phyloP scores from a whole-genome alignment of 2,797 vertebrate species.

The Diplodus sargus region DNA sequence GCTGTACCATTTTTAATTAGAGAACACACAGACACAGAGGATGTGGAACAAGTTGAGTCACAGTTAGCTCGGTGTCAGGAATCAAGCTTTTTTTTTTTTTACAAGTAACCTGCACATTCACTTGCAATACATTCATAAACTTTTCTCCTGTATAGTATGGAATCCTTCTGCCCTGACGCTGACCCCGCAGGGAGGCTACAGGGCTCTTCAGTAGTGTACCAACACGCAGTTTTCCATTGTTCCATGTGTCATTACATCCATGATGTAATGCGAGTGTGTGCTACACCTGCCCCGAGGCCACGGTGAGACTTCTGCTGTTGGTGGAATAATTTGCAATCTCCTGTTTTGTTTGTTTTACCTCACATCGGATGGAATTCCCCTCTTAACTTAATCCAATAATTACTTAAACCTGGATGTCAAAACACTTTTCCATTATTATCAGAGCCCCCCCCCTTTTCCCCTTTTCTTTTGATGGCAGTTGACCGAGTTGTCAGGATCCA shows the following conservation, averaged over 20 bases:
- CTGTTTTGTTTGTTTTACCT: slow-evolving; percentile 78
- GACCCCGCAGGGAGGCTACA: slow-evolving; percentile 59
- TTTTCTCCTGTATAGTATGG: slow-evolving; percentile 5
- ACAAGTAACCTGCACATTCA: background rate
- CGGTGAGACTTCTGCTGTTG: slow-evolving; percentile 62
- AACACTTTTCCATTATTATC: slow-evolving; percentile 82
- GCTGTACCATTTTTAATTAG: slow-evolving; percentile 74
- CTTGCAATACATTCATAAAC: background rate
- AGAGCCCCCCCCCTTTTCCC: slow-evolving; percentile 41
- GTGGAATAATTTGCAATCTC: slow-evolving; percentile 75
- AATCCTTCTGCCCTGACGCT: slow-evolving; percentile 53
- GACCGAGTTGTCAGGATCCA: slow-evolving; percentile 66
- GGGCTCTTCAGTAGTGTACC: slow-evolving; percentile 58
- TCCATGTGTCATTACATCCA: slow-evolving; percentile 70
- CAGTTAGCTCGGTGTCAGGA: slow-evolving; percentile 49
- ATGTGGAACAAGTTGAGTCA: slow-evolving; percentile 76
- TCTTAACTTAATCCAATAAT: slow-evolving; percentile 86
- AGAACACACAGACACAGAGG: slow-evolving; percentile 64
- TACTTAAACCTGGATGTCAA: slow-evolving; percentile 82
- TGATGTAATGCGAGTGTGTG: slow-evolving; percentile 75
- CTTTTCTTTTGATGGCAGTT: slow-evolving; percentile 72
- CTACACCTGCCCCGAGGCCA: slow-evolving; percentile 58
- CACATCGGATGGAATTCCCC: slow-evolving; percentile 81
- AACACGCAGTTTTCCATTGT: slow-evolving; percentile 78
- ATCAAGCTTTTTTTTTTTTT: slow-evolving; percentile 5